phyloP scores from a whole-genome alignment of 2,797 vertebrate species.

The Gallinago stenura region DNA sequence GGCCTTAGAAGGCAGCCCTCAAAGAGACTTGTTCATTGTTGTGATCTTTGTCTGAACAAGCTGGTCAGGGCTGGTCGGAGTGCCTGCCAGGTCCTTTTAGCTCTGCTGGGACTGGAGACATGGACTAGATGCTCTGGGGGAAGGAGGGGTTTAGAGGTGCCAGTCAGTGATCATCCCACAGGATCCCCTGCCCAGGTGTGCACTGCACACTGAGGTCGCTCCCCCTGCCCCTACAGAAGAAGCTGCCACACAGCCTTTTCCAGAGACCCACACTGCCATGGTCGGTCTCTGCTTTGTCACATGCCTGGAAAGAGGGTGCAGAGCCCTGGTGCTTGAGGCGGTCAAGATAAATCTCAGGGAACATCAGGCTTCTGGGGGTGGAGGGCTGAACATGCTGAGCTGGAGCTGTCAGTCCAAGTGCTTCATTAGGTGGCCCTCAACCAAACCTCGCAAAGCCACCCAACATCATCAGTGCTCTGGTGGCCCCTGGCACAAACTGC shows the following conservation, averaged over 20 bases:
- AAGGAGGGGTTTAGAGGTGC: not conserved
- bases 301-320: not conserved
- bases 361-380: not conserved
- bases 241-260: not conserved
- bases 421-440: not conserved
- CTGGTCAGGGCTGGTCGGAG: not conserved
- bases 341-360: rapidly evolving
- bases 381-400: not conserved
- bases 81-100: not conserved
- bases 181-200: not conserved
- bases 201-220: not conserved
- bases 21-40: not conserved
- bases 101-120: not conserved
- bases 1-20: not conserved
- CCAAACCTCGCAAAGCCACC: not conserved
- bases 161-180: not conserved
- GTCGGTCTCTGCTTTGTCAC: not conserved
- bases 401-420: not conserved
- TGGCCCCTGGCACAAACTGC: not conserved
- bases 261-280: not conserved
- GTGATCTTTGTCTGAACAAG: not conserved
- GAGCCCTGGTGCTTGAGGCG: not conserved
- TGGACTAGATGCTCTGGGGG: not conserved
- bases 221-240: not conserved
- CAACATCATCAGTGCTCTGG: not conserved